Evolutionary conservation across 2,888 invertebrate species (phyloP), one percentile per base, ranked within the genome.

Genomic region (Frankliniella fusca): DNA sequence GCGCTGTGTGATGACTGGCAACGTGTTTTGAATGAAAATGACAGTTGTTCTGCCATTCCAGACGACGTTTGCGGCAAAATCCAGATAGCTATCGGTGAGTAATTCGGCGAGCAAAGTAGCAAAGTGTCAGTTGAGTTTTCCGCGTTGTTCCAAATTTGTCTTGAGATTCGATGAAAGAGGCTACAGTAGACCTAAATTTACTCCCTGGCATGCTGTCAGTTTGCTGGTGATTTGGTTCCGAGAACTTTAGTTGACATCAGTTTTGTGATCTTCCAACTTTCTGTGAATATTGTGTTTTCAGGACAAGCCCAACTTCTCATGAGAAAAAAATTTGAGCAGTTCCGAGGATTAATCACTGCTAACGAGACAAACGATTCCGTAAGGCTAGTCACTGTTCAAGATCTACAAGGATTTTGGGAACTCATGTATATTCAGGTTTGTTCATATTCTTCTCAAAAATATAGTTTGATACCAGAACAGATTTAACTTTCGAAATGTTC

Each of bases 331-430:
- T 91, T 95, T 87, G 89, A 92, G 86, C 94, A 95, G 89, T 96
- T 96, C 87, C 89, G 90, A 80, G 88, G 89, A 80, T 88, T 94
- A 81, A 76, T 76, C 8, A 12, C 9, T 12, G 70, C 70, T 11
- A 91, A 91, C 84, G 87, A 88, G 82, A 20, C n/a, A 20, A 88
- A 54, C 89, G 90, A 84, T 88, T 23, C 27, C 1, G 70, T 27
- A 8, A 76, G 27, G 12, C 70, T 90, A 15, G 90, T 93, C 70
- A 92, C 91, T 0, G 90, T 91, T 83, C 91, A 91, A 9, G 96
- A 96, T 89, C 89, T 96, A 82, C 93, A 93, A 85, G 96, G 96
- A 50, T 96, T 95, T 89, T 96, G 96, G 96, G 95, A 95, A 86
- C 93, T 95, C 92, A 92, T 94, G 76, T 23, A 50, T 20, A 81